A percentile compares a stretch with the other conserved stretches of the same genome.
These are phyloP conservation scores for Conistra vaccinii DNA, from an alignment of 2,888 invertebrate genomes.

Conservation along the genomic window DNA sequence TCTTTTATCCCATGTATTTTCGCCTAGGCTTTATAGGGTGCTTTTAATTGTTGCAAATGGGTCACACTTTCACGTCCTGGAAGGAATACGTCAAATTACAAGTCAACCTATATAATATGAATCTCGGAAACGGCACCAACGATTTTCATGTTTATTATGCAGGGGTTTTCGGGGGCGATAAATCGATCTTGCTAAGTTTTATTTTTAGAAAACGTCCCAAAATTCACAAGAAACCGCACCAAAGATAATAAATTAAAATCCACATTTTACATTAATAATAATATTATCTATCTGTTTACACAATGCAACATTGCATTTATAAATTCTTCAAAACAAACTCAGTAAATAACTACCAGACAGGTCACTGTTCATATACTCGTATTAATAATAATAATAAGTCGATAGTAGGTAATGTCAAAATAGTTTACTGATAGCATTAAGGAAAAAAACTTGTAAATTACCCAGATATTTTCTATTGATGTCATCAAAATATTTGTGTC, in stretches of 20 bases:
- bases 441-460: conserved; percentile 43
- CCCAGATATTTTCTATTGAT: conserved; percentile 17
- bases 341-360: conserved; percentile 38
- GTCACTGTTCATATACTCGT: conserved; percentile 46
- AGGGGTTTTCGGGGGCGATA: too few species aligned
- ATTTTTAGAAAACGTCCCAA: too few species aligned
- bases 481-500: background rate
- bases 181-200: too few species aligned
- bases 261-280: conserved; percentile 21
- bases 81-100: too few species aligned
- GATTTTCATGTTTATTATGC: too few species aligned
- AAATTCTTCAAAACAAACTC: conserved; percentile 21
- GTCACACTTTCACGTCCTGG: too few species aligned
- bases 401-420: conserved; percentile 24
- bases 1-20: too few species aligned
- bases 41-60: too few species aligned
- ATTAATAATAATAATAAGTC: conserved; percentile 39
- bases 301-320: background rate
- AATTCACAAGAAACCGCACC: conserved; percentile 11
- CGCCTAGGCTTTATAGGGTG: too few species aligned
- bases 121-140: too few species aligned
- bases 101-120: too few species aligned
- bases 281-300: conserved; percentile 35
- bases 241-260: too few species aligned
- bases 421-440: conserved; percentile 8